A percentile compares a stretch with the other conserved stretches of the same genome.
These are phyloP conservation scores for Sylvia atricapilla DNA, from an alignment of 2,113 vertebrate genomes.

Conservation along the genomic window DNA sequence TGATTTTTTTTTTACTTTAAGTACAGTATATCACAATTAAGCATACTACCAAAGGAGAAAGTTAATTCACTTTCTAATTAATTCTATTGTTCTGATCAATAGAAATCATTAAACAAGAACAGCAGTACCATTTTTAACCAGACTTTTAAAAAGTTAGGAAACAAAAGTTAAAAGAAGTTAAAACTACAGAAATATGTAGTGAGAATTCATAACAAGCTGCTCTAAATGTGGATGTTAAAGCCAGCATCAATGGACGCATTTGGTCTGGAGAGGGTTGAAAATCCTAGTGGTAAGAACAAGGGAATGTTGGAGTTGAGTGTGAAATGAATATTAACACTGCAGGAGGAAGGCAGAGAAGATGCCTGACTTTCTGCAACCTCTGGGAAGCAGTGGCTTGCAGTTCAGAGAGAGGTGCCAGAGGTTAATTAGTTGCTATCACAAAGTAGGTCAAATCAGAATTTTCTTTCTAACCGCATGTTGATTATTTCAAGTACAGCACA, in stretches of 20 bases:
- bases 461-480: not conserved
- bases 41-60: not conserved
- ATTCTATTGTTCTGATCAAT: conserved; percentile 14
- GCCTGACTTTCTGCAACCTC: not conserved
- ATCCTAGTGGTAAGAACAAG: not conserved
- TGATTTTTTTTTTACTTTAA: not conserved
- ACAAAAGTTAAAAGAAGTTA: not conserved
- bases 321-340: not conserved
- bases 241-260: not conserved
- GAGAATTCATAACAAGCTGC: not conserved
- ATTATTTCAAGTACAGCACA: not conserved
- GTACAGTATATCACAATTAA: conserved; percentile 23
- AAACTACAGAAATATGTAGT: not conserved
- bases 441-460: not conserved
- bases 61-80: conserved; percentile 18
- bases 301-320: not conserved
- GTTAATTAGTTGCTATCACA: not conserved
- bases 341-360: not conserved
- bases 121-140: not conserved
- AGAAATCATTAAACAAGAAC: not conserved
- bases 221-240: not conserved
- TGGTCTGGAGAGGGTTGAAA: not conserved
- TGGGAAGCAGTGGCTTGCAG: not conserved
- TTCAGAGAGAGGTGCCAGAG: not conserved
- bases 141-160: not conserved